Evolutionary conservation across 2,113 vertebrate species (phyloP).

Genomic region (Hipposideros armiger): DNA sequence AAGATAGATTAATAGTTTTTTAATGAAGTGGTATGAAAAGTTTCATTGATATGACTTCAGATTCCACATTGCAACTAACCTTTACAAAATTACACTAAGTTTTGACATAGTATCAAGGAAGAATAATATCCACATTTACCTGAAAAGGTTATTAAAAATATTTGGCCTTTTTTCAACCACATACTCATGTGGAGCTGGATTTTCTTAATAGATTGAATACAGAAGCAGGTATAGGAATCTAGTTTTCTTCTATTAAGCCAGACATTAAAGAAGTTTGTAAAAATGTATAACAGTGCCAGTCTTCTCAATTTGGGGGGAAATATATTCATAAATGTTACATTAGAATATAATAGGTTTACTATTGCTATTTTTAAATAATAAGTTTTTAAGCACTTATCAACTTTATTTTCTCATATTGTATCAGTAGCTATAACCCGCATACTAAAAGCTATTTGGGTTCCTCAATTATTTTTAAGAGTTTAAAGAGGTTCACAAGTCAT

Average conservation of each 20-base stretch:
- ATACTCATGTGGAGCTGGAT: not conserved
- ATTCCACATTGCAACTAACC: not conserved
- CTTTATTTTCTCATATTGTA: conserved; percentile 17
- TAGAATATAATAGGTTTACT: not conserved
- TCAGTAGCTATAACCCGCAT: not conserved
- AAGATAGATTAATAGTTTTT: not conserved
- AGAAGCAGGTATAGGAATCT: not conserved
- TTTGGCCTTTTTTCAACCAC: not conserved
- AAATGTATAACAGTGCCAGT: not conserved
- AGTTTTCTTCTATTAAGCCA: not conserved
- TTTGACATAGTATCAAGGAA: conserved; percentile 5
- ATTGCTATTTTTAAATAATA: not conserved
- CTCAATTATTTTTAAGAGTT: not conserved
- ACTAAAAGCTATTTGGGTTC: not conserved
- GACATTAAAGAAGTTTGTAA: not conserved
- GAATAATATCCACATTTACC: not conserved
- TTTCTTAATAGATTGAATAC: conserved; percentile 46
- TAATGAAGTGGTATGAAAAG: not conserved
- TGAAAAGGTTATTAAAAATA: not conserved
- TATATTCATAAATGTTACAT: conserved; percentile 15
- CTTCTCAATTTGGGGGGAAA: not conserved
- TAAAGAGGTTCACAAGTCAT: not conserved
- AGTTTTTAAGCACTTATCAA: not conserved
- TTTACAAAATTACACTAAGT: conserved; percentile 16
- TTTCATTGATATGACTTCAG: not conserved